phyloP scores from a whole-genome alignment of 2,797 vertebrate species.

The Sebastes wilsoni region DNA sequence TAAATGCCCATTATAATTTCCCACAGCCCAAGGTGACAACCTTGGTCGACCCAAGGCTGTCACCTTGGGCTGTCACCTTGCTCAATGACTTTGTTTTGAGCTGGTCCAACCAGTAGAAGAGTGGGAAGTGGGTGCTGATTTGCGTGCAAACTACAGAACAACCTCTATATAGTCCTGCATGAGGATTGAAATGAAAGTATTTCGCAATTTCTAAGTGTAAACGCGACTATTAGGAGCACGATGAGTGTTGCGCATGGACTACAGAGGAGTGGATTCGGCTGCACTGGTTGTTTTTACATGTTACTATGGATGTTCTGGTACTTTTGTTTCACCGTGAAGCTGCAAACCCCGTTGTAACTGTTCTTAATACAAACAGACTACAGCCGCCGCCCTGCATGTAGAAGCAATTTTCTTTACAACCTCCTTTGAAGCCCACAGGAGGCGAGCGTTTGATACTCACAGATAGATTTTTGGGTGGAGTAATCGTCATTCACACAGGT shows the following conservation, averaged over 20 bases:
- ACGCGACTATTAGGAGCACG: not conserved
- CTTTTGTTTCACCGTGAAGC: slow-evolving; percentile 5
- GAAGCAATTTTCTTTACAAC: not conserved
- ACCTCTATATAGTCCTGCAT: not conserved
- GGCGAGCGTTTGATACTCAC: not conserved
- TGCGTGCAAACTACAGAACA: not conserved
- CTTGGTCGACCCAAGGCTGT: too few species aligned
- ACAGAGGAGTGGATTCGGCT: not conserved
- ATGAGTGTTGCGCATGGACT: not conserved
- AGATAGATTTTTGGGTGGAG: slow-evolving; percentile 3
- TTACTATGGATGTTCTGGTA: not conserved
- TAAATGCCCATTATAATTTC: too few species aligned
- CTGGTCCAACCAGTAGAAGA: not conserved
- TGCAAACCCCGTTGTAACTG: not conserved
- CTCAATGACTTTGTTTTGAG: not conserved
- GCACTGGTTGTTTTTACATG: not conserved
- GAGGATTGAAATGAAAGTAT: not conserved
- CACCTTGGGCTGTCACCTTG: too few species aligned
- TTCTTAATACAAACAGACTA: slow-evolving; percentile 1
- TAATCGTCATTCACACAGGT: slow-evolving; percentile 1
- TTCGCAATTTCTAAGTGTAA: not conserved
- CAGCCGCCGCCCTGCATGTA: slow-evolving; percentile 21
- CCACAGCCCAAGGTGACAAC: too few species aligned
- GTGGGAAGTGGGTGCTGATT: not conserved
- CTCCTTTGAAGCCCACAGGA: slow-evolving; percentile 8